Conservation (phyloP, 2,888 invertebrate species). For the Microplitis manilae region DNA sequence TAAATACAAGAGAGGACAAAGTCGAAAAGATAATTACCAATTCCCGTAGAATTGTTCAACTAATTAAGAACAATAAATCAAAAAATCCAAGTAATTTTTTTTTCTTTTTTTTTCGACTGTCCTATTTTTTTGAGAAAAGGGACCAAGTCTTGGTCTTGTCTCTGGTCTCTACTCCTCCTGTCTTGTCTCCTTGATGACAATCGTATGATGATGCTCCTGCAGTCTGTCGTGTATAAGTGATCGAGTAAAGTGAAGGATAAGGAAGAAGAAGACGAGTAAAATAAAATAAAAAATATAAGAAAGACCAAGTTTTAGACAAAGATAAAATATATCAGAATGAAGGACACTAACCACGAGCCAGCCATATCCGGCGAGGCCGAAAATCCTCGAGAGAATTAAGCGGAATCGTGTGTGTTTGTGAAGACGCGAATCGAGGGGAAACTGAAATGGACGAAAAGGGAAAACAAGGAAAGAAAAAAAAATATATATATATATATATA, state of each 20-base stretch:
- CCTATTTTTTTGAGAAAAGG: slow-evolving; percentile 16
- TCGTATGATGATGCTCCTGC: slow-evolving; percentile 27
- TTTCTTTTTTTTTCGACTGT: too few relatives aligned
- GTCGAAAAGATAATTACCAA: slow-evolving; percentile 42
- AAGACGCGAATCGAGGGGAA: slow-evolving; percentile 27
- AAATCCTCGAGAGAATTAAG: slow-evolving; percentile 49
- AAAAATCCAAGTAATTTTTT: slow-evolving; percentile 47
- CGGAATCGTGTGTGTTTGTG: slow-evolving; percentile 39
- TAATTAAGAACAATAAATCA: slow-evolving; percentile 67
- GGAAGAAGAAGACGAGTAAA: neutral
- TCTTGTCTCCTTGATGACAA: slow-evolving; percentile 36
- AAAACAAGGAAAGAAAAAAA: slow-evolving; percentile 29
- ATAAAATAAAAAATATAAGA: neutral
- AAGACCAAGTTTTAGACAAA: slow-evolving; percentile 18
- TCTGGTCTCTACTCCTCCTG: neutral
- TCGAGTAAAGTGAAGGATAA: slow-evolving; percentile 37
- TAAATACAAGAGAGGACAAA: slow-evolving; percentile 11
- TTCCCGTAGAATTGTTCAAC: slow-evolving; percentile 61
- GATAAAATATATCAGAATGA: slow-evolving; percentile 28
- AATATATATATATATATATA: slow-evolving; percentile 16
- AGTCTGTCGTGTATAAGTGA: slow-evolving; percentile 36
- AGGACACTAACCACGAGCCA: slow-evolving; percentile 30
- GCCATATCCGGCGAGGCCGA: slow-evolving; percentile 38
- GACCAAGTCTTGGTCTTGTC: slow-evolving; percentile 22
- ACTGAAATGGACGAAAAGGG: slow-evolving; percentile 33